Base-by-base conservation (phyloP, 2,888 invertebrate genomes). In the Shargacucullia verbasci region DNA sequence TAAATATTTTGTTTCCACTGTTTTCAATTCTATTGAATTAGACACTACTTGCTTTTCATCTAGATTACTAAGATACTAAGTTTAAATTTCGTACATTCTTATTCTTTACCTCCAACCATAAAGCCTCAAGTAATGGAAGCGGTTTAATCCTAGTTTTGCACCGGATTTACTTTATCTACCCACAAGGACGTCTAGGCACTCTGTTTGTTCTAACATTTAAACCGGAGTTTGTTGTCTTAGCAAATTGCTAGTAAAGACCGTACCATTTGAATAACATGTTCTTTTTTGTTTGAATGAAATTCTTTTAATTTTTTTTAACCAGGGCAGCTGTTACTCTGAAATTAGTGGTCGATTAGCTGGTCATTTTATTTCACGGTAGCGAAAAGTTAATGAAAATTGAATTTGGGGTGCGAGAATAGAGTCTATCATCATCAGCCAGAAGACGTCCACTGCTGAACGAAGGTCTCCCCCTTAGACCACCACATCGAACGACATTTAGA, bases 121-220 rank as follows among this genome's bases (percentile, higher is more conserved):
- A 65, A 56, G 33, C 48, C 58, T 45, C 48, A n/a, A 57, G 58
- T 56, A 71, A 57, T 57, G 44, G 47, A 57, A 45, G 57, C 38
- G 33, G 34, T 33, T 41, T 71, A 31, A 66, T 71, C 59, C 43
- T 31, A 44, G 59, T 59, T 57, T 39, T 44, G 38, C 34, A 35
- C 35, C 11, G 37, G 39, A 59, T 71, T 49, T 20, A 49, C 12
- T 47, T 40, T 43, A 70, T 55, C 66, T 38, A 12, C 20, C 33
- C 39, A 34, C 59, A 66, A 50, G 25, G 13, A 27, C 15, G 58
- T 13, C 41, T 41, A 27, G 39, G 11, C 40, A 35, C 15, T 43
- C 27, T 47, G 48, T 57, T 70, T 56, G 58, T 40, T 37, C 0
- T 25, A 31, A 39, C 11, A 38, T 64, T 40, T 45, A 37, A 70